phyloP scores from a whole-genome alignment of 2,797 vertebrate genomes.

The Champsocephalus gunnari region DNA sequence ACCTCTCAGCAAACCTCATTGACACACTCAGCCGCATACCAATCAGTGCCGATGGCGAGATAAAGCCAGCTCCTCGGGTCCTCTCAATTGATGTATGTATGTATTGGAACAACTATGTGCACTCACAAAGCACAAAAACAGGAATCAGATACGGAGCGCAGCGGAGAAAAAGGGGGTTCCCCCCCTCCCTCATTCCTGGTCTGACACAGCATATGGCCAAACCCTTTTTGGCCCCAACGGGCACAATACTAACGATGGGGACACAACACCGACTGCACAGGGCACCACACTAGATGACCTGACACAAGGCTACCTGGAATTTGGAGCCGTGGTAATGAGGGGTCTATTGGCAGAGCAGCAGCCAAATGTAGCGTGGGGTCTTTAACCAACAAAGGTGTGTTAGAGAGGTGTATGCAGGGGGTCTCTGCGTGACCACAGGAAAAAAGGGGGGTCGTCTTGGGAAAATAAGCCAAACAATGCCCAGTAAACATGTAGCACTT shows the following conservation, averaged over 20 bases:
- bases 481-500: constrained; percentile 84
- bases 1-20: constrained; percentile 77
- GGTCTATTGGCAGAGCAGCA: constrained; percentile 43
- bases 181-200: constrained; percentile 53
- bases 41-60: constrained; percentile 74
- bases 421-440: constrained; percentile 30
- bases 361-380: constrained; percentile 56
- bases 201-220: constrained; percentile 72
- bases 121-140: constrained; percentile 44
- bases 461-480: constrained; percentile 26
- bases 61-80: constrained; percentile 52
- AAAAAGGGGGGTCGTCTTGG: constrained; percentile 30
- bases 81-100: constrained; percentile 60
- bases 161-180: constrained; percentile 57
- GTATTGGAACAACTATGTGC: constrained; percentile 34
- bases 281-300: constrained; percentile 53
- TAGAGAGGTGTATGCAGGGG: constrained; percentile 47
- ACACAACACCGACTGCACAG: constrained; percentile 54
- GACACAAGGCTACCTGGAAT: constrained; percentile 68
- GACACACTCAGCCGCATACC: constrained; percentile 81
- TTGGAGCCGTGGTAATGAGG: constrained; percentile 57
- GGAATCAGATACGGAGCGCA: constrained; percentile 26
- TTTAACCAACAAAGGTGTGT: constrained; percentile 61
- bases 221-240: constrained; percentile 63
- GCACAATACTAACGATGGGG: constrained; percentile 59